A percentile compares a stretch with the other conserved stretches of the same genome.
Evolutionary conservation across 1,140 invertebrate species (phyloP).

Genomic region (Drosophila sucinea): DNA sequence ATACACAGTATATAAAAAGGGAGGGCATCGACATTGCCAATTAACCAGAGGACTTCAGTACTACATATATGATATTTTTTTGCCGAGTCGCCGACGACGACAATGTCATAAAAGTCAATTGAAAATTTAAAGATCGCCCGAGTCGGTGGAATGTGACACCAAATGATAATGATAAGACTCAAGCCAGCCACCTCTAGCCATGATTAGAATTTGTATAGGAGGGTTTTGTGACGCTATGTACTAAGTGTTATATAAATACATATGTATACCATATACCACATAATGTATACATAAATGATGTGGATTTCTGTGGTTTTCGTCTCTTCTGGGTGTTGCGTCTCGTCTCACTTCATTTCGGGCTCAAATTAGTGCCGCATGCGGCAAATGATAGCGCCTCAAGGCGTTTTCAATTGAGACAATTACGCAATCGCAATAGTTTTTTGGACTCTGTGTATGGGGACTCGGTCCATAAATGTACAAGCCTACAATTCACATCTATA

Average conservation of each 20-base stretch:
- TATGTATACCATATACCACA: neutral
- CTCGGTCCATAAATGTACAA: constrained; percentile 3
- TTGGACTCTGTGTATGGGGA: constrained; percentile 9
- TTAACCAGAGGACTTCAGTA: constrained; percentile 10
- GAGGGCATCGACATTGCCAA: constrained; percentile 6
- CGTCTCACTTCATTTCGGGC: constrained; percentile 20
- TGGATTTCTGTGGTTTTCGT: constrained; percentile 1
- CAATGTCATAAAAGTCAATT: constrained; percentile 58
- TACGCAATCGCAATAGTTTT: constrained; percentile 63
- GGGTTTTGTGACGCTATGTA: neutral
- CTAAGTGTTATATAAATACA: neutral
- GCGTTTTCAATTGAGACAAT: constrained; percentile 78
- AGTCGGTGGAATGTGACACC: constrained; percentile 29
- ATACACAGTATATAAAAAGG: neutral
- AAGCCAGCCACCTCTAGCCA: constrained; percentile 9
- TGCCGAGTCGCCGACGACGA: constrained; percentile 2
- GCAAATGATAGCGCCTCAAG: constrained; percentile 76
- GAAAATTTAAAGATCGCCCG: constrained; percentile 13
- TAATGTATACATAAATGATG: neutral
- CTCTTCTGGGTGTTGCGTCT: constrained; percentile 1
- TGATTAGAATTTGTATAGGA: constrained; percentile 34
- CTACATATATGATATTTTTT: neutral
- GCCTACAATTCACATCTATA: constrained; percentile 12
- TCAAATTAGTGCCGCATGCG: constrained; percentile 67
- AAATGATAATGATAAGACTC: constrained; percentile 47